Percentiles rank a stretch among this genome's conserved stretches.
These are phyloP conservation scores for Tipula helvola DNA, from an alignment of 2,888 invertebrate species.

Conservation along the genomic window DNA sequence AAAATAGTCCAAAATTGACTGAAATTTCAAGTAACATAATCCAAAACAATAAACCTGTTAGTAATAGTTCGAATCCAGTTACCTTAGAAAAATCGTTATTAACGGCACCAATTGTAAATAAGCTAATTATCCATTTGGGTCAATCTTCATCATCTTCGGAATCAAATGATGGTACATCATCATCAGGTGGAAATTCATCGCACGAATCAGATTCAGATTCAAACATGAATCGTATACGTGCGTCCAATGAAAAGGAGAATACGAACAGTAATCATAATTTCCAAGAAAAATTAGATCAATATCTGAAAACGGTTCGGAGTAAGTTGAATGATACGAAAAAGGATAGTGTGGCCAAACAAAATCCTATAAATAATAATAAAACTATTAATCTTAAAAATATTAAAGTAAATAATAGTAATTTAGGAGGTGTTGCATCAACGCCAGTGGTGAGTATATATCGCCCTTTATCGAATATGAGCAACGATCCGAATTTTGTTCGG, in stretches of 20 bases:
- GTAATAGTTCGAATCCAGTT: neutral
- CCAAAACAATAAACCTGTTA: neutral
- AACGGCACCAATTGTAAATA: neutral
- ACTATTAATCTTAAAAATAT: neutral
- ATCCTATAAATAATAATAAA: conserved; percentile 6
- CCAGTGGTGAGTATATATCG: conserved; percentile 24
- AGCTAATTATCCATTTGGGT: neutral
- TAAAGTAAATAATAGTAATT: neutral
- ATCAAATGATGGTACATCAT: neutral
- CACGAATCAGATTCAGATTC: neutral
- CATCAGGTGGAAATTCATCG: neutral
- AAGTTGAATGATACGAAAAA: conserved; percentile 18
- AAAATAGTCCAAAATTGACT: neutral
- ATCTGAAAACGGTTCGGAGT: conserved; percentile 27
- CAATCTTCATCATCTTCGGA: neutral
- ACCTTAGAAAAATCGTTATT: neutral
- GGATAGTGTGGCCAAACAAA: neutral
- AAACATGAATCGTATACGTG: conserved; percentile 10
- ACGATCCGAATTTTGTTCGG: neutral
- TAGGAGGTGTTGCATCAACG: conserved; percentile 17
- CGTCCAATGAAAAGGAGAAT: conserved; percentile 10
- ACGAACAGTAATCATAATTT: conserved; percentile 25
- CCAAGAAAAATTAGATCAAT: conserved; percentile 28
- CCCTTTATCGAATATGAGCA: neutral
- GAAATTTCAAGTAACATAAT: neutral